phyloP scores from a whole-genome alignment of 2,888 invertebrate genomes.

The Drosophila pseudotakahashii region DNA sequence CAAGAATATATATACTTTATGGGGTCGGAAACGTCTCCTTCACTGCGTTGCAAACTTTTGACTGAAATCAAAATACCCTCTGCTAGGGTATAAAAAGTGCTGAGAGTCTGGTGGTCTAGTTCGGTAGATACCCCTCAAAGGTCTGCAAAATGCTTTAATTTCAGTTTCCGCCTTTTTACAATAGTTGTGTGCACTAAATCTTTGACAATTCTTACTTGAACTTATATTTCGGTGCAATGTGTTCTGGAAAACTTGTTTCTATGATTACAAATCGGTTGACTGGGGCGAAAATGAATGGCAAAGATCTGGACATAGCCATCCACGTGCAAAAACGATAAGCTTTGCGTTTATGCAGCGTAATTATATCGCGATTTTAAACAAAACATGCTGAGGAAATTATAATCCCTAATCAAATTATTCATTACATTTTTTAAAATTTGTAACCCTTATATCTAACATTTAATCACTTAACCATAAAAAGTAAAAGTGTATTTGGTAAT shows the following conservation, averaged over 20 bases:
- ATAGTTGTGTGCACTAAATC: constrained; percentile 1
- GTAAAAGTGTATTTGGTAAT: too few relatives aligned
- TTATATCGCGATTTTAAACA: neutral
- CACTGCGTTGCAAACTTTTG: too few relatives aligned
- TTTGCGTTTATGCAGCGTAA: constrained; percentile 9
- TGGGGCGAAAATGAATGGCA: constrained; percentile 20
- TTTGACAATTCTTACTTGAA: constrained; percentile 18
- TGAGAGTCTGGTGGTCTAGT: constrained; percentile 22
- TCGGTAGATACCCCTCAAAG: constrained; percentile 1
- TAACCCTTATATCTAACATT: too few relatives aligned
- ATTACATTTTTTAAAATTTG: too few relatives aligned
- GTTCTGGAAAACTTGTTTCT: constrained; percentile 32
- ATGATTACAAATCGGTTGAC: constrained; percentile 55
- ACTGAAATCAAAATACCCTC: too few relatives aligned
- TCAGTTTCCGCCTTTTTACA: neutral
- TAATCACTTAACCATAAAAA: too few relatives aligned
- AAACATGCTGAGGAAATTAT: too few relatives aligned
- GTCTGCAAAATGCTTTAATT: constrained; percentile 8
- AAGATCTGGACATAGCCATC: constrained; percentile 7
- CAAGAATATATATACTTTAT: too few relatives aligned
- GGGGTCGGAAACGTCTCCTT: too few relatives aligned
- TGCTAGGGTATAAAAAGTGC: too few relatives aligned
- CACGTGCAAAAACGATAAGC: neutral
- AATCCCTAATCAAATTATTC: too few relatives aligned
- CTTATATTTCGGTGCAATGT: constrained; percentile 3